Conservation (phyloP, 2,113 vertebrate genomes). For the Chloropsis cyanopogon region DNA sequence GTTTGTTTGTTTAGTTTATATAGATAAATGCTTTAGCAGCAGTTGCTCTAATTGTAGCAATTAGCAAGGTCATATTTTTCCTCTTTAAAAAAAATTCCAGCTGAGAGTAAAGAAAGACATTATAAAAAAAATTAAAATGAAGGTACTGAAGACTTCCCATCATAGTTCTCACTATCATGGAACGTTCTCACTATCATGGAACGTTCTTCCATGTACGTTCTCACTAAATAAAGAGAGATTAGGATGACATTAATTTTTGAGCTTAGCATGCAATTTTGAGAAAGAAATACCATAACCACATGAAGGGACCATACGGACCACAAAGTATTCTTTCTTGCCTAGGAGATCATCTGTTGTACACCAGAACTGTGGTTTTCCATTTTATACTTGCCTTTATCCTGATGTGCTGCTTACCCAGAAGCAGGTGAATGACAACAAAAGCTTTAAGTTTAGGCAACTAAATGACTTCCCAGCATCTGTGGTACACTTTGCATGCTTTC, state of each 20-base stretch:
- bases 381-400: background rate
- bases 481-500: background rate
- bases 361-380: background rate
- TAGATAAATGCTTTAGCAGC: background rate
- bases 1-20: background rate
- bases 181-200: too few species aligned
- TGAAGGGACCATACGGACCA: background rate
- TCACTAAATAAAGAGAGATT: background rate
- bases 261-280: background rate
- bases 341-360: background rate
- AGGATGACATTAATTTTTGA: background rate
- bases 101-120: background rate
- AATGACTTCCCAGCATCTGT: background rate
- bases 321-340: background rate
- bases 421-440: background rate
- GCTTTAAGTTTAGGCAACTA: background rate
- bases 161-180: too few species aligned
- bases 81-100: background rate
- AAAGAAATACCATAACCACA: background rate
- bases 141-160: background rate
- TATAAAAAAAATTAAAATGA: background rate
- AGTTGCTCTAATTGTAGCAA: slow-evolving; percentile 2
- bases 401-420: background rate
- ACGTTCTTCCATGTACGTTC: background rate
- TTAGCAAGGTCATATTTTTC: background rate